Percentiles rank a stretch among this genome's conserved stretches.
Conservation (phyloP, 2,113 vertebrate species). For the Perca fluviatilis region DNA sequence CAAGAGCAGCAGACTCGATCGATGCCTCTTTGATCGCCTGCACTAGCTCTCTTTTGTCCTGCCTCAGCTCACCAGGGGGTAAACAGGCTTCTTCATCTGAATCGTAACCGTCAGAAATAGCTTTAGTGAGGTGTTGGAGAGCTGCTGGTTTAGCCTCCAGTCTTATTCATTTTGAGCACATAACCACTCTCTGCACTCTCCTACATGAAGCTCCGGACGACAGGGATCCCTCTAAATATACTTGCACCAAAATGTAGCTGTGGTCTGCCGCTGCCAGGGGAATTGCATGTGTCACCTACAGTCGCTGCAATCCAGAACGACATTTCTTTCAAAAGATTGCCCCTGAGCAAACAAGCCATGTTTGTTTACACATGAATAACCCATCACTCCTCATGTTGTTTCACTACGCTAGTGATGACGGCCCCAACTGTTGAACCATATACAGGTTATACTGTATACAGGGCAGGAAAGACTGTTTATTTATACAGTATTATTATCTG, state of each 20-base stretch:
- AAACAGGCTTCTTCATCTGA: slow-evolving; percentile 65
- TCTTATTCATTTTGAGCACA: slow-evolving; percentile 45
- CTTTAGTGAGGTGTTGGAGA: slow-evolving; percentile 66
- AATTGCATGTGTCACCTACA: slow-evolving; percentile 65
- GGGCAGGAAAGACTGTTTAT: slow-evolving; percentile 6
- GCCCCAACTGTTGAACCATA: slow-evolving; percentile 61
- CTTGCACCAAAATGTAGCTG: slow-evolving; percentile 43
- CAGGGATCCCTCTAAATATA: slow-evolving; percentile 45
- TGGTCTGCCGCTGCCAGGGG: slow-evolving; percentile 55
- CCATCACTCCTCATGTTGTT: slow-evolving; percentile 62
- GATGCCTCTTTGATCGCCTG: slow-evolving; percentile 70
- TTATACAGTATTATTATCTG: slow-evolving; percentile 1
- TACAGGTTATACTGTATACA: slow-evolving; percentile 25
- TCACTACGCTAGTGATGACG: slow-evolving; percentile 28
- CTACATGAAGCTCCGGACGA: slow-evolving; percentile 14
- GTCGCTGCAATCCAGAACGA: slow-evolving; percentile 57
- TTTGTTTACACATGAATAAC: slow-evolving; percentile 78
- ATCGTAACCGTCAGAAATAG: slow-evolving; percentile 61
- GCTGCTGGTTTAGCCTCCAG: slow-evolving; percentile 55
- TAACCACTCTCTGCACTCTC: slow-evolving; percentile 38
- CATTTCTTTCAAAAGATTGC: slow-evolving; percentile 73
- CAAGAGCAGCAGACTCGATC: slow-evolving; percentile 62
- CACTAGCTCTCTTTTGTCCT: slow-evolving; percentile 51
- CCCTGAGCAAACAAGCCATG: slow-evolving; percentile 66
- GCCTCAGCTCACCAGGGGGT: slow-evolving; percentile 57